phyloP scores from a whole-genome alignment of 1,140 invertebrate genomes.

The Oncopeltus fasciatus region DNA sequence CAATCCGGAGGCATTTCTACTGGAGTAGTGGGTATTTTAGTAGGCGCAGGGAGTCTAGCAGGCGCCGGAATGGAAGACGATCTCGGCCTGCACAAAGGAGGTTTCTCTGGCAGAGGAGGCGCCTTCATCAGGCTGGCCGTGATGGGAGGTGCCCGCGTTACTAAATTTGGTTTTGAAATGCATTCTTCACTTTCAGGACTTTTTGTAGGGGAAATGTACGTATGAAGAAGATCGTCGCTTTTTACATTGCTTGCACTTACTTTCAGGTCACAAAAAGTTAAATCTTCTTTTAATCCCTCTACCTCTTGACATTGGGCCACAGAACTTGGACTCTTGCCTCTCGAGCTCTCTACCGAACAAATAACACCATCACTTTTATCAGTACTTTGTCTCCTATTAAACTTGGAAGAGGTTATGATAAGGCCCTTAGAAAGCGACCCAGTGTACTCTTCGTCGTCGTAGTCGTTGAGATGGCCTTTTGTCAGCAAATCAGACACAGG shows the following conservation, averaged over 20 bases:
- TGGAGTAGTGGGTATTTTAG: not conserved
- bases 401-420: not conserved
- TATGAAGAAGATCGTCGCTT: too few relatives aligned
- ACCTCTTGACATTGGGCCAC: not conserved
- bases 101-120: not conserved
- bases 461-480: not conserved
- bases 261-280: not conserved
- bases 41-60: not conserved
- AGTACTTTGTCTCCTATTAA: not conserved
- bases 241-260: too few relatives aligned
- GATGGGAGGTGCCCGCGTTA: not conserved
- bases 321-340: not conserved
- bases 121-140: not conserved
- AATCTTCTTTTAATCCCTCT: not conserved
- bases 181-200: too few relatives aligned
- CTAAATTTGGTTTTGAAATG: not conserved
- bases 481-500: not conserved
- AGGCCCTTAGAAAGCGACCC: conserved; percentile 1
- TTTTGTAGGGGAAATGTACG: too few relatives aligned
- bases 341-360: not conserved
- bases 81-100: not conserved
- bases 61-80: not conserved
- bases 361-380: not conserved
- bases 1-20: not conserved
- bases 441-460: conserved; percentile 9